These are phyloP conservation scores for Thaleichthys pacificus DNA, from an alignment of 2,797 vertebrate genomes.

Conservation along the genomic window DNA sequence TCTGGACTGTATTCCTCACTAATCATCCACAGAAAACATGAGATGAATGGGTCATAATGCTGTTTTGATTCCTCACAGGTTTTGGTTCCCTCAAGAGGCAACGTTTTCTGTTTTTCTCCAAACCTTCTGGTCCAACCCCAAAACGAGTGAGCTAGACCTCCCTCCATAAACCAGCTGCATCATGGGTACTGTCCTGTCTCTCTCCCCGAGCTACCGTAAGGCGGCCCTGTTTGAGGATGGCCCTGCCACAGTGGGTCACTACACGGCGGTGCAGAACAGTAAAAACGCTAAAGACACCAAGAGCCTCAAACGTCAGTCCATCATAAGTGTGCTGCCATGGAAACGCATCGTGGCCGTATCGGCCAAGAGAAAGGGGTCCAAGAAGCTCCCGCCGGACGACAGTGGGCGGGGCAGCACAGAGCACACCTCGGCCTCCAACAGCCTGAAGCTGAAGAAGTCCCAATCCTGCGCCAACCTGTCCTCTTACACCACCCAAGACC, in stretches of 20 bases:
- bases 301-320: constrained; percentile 85
- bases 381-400: constrained; percentile 85
- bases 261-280: constrained; percentile 91
- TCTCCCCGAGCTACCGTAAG: constrained; percentile 93
- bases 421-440: constrained; percentile 70
- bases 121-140: neutral
- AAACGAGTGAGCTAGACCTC: constrained; percentile 14
- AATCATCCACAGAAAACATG: neutral
- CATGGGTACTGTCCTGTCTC: constrained; percentile 91
- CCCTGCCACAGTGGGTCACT: constrained; percentile 84
- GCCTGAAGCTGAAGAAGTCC: constrained; percentile 92
- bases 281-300: constrained; percentile 89
- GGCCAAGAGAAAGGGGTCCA: constrained; percentile 88
- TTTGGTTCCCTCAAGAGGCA: constrained; percentile 18
- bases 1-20: neutral
- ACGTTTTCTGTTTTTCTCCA: neutral
- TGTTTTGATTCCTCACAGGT: constrained; percentile 43
- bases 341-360: constrained; percentile 91
- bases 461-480: constrained; percentile 92
- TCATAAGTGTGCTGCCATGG: constrained; percentile 90
- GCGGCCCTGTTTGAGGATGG: constrained; percentile 89
- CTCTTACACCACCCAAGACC: constrained; percentile 75
- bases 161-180: constrained; percentile 38
- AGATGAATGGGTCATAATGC: neutral
- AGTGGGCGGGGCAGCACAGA: constrained; percentile 80